phyloP scores from a whole-genome alignment of 2,797 vertebrate species.

The Hipposideros larvatus region DNA sequence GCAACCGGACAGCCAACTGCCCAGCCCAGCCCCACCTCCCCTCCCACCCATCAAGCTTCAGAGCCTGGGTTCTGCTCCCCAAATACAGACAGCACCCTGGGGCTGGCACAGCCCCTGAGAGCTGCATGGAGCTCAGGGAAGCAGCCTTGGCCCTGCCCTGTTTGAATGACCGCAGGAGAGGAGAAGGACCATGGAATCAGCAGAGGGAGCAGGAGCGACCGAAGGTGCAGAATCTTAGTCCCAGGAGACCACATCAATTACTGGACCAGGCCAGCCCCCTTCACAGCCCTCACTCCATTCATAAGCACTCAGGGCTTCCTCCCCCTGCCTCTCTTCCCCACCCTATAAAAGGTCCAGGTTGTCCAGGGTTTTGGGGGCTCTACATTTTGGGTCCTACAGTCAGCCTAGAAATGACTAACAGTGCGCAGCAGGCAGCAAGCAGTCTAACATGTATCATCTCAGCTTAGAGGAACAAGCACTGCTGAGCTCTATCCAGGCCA shows the following conservation, averaged over 20 bases:
- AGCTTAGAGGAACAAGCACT: background rate
- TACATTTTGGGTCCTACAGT: background rate
- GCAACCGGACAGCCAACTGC: background rate
- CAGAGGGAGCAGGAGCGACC: background rate
- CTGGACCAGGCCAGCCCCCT: background rate
- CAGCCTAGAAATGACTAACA: background rate
- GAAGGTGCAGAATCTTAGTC: background rate
- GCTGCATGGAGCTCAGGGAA: background rate
- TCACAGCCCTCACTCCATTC: background rate
- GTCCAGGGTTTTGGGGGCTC: background rate
- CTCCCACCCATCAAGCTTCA: background rate
- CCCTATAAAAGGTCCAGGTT: background rate
- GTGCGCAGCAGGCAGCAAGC: background rate
- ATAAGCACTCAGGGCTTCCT: background rate
- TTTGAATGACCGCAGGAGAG: background rate
- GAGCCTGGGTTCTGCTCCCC: background rate
- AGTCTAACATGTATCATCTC: background rate
- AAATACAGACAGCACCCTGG: background rate
- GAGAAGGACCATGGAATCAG: background rate
- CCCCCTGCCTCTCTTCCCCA: background rate
- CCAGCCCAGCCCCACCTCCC: background rate
- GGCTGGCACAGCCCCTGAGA: accelerated
- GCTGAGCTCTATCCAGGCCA: background rate
- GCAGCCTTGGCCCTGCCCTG: too few species aligned
- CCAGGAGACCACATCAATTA: background rate